Conservation (phyloP, 92 coral and sea anemone genomes). For the Phenganax subtilis region DNA sequence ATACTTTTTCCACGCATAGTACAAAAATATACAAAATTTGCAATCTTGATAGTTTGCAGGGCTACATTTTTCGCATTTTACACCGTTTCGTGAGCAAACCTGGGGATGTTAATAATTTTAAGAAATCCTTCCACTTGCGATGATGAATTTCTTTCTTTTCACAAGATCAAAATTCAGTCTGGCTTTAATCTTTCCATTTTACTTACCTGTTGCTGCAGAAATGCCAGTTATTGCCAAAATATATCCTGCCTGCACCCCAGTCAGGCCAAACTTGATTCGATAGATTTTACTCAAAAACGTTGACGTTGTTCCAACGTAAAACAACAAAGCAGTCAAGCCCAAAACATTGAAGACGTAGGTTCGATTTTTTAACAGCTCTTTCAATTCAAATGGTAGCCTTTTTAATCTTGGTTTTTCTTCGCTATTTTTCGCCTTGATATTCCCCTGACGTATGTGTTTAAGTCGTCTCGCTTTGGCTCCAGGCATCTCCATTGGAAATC, state of each 20-base stretch:
- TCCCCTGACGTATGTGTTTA: constrained; percentile 58
- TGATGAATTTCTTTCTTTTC: no score
- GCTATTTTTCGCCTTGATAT: constrained; percentile 48
- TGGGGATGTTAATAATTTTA: no score
- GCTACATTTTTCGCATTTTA: no score
- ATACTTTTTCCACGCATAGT: no score
- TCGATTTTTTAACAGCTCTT: constrained; percentile 33
- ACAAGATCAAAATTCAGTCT: no score
- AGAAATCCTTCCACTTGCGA: no score
- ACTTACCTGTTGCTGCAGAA: no score
- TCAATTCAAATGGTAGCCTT: constrained; percentile 56
- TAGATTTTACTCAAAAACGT: constrained; percentile 67
- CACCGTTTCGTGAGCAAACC: no score
- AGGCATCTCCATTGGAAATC: constrained; percentile 15
- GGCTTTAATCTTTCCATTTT: no score
- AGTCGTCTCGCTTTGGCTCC: constrained; percentile 13
- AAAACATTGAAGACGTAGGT: constrained; percentile 43
- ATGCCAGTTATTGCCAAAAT: constrained; percentile 46
- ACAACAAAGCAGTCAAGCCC: constrained; percentile 49
- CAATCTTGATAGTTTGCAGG: no score
- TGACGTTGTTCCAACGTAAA: constrained; percentile 53
- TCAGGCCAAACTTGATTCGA: constrained; percentile 63
- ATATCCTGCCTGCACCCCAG: constrained; percentile 55
- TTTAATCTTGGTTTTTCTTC: constrained; percentile 38
- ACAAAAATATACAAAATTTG: no score